These are phyloP conservation scores for Caenorhabditis briggsae DNA, from an alignment of 1,140 invertebrate species.

Conservation along the genomic window DNA sequence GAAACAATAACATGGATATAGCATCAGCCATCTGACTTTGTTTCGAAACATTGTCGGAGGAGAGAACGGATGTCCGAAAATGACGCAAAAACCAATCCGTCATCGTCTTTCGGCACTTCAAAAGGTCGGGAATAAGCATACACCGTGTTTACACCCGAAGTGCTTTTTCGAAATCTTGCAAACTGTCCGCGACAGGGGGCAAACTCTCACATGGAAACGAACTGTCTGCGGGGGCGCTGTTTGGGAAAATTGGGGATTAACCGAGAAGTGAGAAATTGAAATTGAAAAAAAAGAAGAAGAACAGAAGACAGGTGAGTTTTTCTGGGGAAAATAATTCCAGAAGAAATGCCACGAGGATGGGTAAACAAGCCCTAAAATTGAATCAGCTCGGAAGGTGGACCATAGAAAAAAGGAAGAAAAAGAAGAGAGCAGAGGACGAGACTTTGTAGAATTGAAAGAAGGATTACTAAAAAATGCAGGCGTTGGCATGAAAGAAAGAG, in stretches of 20 bases:
- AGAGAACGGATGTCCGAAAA: slow-evolving; percentile 47
- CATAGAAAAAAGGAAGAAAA: slow-evolving; percentile 20
- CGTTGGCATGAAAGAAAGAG: not conserved
- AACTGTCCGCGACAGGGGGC: slow-evolving; percentile 14
- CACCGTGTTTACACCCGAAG: slow-evolving; percentile 45
- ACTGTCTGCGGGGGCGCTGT: slow-evolving; percentile 45
- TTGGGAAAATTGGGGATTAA: slow-evolving; percentile 17
- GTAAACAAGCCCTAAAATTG: slow-evolving; percentile 32
- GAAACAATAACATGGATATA: not conserved
- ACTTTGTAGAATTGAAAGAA: not conserved
- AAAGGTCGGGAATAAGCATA: slow-evolving; percentile 25
- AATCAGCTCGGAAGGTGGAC: slow-evolving; percentile 23
- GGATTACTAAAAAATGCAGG: not conserved
- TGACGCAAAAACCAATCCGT: slow-evolving; percentile 47
- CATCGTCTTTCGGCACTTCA: slow-evolving; percentile 49
- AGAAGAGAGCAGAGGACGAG: not conserved
- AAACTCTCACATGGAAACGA: slow-evolving; percentile 35
- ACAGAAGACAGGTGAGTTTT: not conserved
- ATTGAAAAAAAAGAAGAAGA: not conserved
- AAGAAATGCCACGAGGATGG: slow-evolving; percentile 24
- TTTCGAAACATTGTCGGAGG: not conserved
- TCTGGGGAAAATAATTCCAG: not conserved
- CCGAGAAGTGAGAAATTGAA: not conserved
- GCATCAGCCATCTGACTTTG: slow-evolving; percentile 13
- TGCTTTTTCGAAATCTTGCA: slow-evolving; percentile 43